phyloP scores from a whole-genome alignment of 1,140 invertebrate species.

The Drosophila suzukii region DNA sequence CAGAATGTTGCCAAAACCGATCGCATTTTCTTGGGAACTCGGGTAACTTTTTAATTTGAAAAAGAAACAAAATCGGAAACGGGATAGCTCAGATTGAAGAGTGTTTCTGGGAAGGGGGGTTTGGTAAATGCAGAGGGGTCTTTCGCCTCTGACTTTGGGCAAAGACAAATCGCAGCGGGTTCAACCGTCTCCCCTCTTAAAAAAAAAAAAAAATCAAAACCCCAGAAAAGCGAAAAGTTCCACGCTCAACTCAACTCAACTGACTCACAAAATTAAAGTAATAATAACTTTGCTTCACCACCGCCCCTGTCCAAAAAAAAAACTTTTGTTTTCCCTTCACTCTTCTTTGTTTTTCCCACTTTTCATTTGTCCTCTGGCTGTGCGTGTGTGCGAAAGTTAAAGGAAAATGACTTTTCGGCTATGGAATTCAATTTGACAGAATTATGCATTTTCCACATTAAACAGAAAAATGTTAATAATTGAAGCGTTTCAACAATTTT shows the following conservation, averaged over 20 bases:
- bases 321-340: slow-evolving; percentile 38
- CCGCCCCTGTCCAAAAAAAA: slow-evolving; percentile 20
- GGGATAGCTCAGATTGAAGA: slow-evolving; percentile 14
- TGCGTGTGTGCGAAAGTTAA: slow-evolving; percentile 7
- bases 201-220: slow-evolving; percentile 1
- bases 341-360: slow-evolving; percentile 19
- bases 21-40: slow-evolving; percentile 35
- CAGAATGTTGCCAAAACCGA: slow-evolving; percentile 21
- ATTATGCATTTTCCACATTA: slow-evolving; percentile 13
- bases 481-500: slow-evolving; percentile 1
- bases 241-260: slow-evolving; percentile 49
- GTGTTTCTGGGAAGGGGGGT: not conserved
- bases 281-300: slow-evolving; percentile 71
- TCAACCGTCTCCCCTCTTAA: not conserved
- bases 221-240: slow-evolving; percentile 39
- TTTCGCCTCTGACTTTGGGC: slow-evolving; percentile 4
- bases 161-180: slow-evolving; percentile 33
- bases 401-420: slow-evolving; percentile 28
- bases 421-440: slow-evolving; percentile 35
- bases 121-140: slow-evolving; percentile 12
- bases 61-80: slow-evolving; percentile 38
- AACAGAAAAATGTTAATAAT: slow-evolving; percentile 12
- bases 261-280: slow-evolving; percentile 80
- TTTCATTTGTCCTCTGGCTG: slow-evolving; percentile 17
- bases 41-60: slow-evolving; percentile 74